phyloP scores from a whole-genome alignment of 2,113 vertebrate genomes.

The Pseudolaguvia tuberculata region DNA sequence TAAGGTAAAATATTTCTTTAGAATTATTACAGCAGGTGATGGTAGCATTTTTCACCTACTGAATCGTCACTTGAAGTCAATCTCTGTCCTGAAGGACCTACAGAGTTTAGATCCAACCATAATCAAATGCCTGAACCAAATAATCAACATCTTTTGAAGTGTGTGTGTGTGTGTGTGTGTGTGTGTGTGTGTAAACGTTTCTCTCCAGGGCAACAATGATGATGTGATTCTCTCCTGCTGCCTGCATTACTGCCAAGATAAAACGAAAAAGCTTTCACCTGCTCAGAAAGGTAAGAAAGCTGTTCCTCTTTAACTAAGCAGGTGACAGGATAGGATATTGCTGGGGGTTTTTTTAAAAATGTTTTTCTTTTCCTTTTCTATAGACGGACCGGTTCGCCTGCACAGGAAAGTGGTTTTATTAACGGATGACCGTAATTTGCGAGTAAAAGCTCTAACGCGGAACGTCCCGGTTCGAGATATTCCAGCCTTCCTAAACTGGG shows the following conservation, averaged over 20 bases:
- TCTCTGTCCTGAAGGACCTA: no score
- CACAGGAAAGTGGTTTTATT: slow-evolving; percentile 91
- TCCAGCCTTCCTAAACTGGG: slow-evolving; percentile 93
- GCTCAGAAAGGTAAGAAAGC: slow-evolving; percentile 77
- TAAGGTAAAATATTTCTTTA: no score
- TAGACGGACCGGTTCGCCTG: slow-evolving; percentile 81
- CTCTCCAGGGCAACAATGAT: slow-evolving; percentile 88
- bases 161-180: no score
- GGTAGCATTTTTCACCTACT: no score
- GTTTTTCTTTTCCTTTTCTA: slow-evolving; percentile 37
- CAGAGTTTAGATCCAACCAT: no score
- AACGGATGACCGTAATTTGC: slow-evolving; percentile 92
- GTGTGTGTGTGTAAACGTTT: slow-evolving; percentile 10
- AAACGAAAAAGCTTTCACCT: slow-evolving; percentile 92
- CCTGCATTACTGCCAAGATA: slow-evolving; percentile 93
- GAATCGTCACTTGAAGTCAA: no score
- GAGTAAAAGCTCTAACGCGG: slow-evolving; percentile 92
- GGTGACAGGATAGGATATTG: background rate
- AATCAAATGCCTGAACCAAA: no score
- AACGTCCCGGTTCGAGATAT: slow-evolving; percentile 96
- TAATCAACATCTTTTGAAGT: no score
- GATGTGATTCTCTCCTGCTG: slow-evolving; percentile 74
- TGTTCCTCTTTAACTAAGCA: background rate
- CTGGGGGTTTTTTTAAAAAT: background rate
- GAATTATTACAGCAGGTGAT: no score